Evolutionary conservation across 2,797 vertebrate species (phyloP), one percentile per base, ranked within the genome.

Genomic region (Cryptoprocta ferox): DNA sequence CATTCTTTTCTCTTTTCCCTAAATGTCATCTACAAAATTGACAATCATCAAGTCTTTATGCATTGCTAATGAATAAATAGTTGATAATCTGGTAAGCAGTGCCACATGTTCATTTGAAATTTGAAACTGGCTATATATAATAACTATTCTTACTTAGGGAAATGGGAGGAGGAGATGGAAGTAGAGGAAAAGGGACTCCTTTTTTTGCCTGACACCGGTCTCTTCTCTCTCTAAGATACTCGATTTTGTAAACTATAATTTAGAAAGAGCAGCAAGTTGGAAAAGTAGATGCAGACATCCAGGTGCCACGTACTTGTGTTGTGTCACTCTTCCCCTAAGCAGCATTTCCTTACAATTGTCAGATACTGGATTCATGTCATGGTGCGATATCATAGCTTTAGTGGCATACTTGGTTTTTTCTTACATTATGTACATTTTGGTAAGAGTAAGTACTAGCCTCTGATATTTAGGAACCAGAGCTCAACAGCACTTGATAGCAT

Each of bases 381-480:
- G 28, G 66, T 75, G 2, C 35, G 70, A 3, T 30, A n/a, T 18
- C 28, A 59, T 70, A 81, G 5, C 86, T 85, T 92, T 37, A 50
- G 28, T 89, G 9, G 6, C 7, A 70, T 35, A 5, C 3, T 16
- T 91, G 9, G 3, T 50, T 71, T 82, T 85, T 81, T 59, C 30
- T 89, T 83, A 19, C 1, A 68, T 45, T 83, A 12, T 42, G 9
- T 68, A 12, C 4, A 53, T 24, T 78, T 89, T 94, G 68, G 42
- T 86, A 61, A 79, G 19, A 73, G 28, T 56, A 68, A 87, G 78
- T 2, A n/a, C 21, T 79, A 48, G 12, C 12, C 73, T 39, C 35
- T 48, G 90, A 39, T 73, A 93, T 93, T 89, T 93, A 82, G 70
- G 96, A 95, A 86, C 4, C 7, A 9, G 28, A 89, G 9, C 39